Percentiles rank a stretch among this genome's conserved stretches.
Evolutionary conservation across 2,113 vertebrate genomes (phyloP).

Genomic region (Rousettus leschenaultii): DNA sequence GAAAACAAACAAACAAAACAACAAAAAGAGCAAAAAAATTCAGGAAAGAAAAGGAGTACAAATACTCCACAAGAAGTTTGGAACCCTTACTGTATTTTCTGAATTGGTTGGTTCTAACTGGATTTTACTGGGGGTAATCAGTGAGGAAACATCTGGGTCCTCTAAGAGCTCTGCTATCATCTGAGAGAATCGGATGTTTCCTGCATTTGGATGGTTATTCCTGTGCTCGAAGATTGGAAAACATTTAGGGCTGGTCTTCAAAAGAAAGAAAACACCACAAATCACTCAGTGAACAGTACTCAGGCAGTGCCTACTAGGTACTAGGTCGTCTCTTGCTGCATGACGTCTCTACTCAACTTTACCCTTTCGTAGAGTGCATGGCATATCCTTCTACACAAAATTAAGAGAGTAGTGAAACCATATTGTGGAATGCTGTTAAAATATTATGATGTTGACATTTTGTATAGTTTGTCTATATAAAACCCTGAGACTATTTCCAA

Average conservation of each 20-base stretch:
- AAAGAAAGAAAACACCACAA: conserved; percentile 24
- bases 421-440: neutral
- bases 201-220: conserved; percentile 22
- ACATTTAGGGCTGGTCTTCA: neutral
- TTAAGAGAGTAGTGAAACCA: neutral
- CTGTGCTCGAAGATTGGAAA: neutral
- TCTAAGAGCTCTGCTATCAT: neutral
- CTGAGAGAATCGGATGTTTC: conserved; percentile 29
- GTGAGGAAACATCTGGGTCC: conserved; percentile 53
- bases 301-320: neutral
- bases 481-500: neutral
- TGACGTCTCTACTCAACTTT: neutral
- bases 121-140: conserved; percentile 11
- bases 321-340: neutral
- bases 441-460: neutral
- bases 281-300: neutral
- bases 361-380: neutral
- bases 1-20: too few species aligned
- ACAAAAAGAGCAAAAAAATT: neutral
- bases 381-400: neutral
- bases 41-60: neutral
- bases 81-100: neutral
- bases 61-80: neutral
- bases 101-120: conserved; percentile 2
- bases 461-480: neutral